These are phyloP conservation scores for Cathartes aura DNA, from an alignment of 2,113 vertebrate species.

Conservation along the genomic window DNA sequence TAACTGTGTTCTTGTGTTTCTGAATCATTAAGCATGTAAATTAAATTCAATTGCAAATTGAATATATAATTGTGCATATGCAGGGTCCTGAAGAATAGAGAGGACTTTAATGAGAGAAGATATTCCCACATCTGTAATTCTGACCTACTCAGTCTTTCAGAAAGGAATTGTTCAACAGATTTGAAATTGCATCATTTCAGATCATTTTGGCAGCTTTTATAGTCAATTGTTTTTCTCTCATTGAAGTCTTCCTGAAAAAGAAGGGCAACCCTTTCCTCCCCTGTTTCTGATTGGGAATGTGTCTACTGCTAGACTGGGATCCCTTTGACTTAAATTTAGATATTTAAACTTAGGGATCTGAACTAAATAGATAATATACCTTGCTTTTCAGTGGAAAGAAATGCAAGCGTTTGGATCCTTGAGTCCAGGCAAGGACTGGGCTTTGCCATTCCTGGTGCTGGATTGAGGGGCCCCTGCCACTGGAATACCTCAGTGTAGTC, in stretches of 20 bases:
- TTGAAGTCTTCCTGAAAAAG: background rate
- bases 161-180: conserved; percentile 51
- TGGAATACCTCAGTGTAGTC: background rate
- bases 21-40: conserved; percentile 56
- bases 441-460: background rate
- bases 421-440: background rate
- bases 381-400: background rate
- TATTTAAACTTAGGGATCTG: background rate
- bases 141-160: conserved; percentile 44
- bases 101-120: conserved; percentile 19
- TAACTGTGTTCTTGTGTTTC: conserved; percentile 45
- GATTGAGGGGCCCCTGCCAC: background rate
- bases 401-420: background rate
- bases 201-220: conserved; percentile 24
- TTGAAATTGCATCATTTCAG: conserved; percentile 37
- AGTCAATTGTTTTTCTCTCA: background rate
- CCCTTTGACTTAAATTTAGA: background rate
- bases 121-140: conserved; percentile 51
- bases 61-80: conserved; percentile 4
- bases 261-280: background rate
- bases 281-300: background rate
- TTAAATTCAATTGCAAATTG: conserved; percentile 48
- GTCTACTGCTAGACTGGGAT: background rate
- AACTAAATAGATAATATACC: background rate
- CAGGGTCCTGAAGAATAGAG: conserved; percentile 33